A percentile compares a stretch with the other conserved stretches of the same genome.
Evolutionary conservation across 2,797 vertebrate genomes (phyloP).

Genomic region (Eulemur coronatus): DNA sequence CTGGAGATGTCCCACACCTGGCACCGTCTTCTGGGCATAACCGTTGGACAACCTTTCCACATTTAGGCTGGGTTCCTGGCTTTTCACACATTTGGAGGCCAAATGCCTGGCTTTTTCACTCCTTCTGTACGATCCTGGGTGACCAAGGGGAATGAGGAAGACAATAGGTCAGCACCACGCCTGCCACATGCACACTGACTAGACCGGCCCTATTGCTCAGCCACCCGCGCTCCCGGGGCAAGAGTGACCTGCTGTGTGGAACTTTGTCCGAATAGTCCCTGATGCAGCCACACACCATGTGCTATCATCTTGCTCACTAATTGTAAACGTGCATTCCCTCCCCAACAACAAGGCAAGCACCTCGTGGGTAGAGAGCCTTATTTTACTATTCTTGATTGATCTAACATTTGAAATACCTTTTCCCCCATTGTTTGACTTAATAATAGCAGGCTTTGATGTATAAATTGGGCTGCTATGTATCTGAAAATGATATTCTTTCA

Average conservation of each 20-base stretch:
- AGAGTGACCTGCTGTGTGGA: accelerated
- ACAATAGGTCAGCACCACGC: accelerated
- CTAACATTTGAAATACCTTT: slow-evolving; percentile 23
- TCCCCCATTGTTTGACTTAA: slow-evolving; percentile 67
- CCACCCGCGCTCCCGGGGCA: accelerated
- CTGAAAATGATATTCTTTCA: slow-evolving; percentile 75
- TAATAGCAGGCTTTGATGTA: slow-evolving; percentile 72
- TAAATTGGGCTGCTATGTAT: slow-evolving; percentile 69
- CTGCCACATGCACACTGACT: accelerated
- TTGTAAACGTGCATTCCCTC: not conserved
- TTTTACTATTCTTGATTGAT: slow-evolving; percentile 52
- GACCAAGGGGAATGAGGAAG: accelerated
- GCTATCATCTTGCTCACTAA: not conserved
- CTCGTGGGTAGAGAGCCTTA: not conserved
- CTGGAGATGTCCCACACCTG: not conserved
- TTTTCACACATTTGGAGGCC: not conserved
- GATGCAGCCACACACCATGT: accelerated
- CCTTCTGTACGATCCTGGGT: no score
- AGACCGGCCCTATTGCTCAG: accelerated
- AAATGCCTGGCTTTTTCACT: not conserved
- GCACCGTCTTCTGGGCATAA: accelerated
- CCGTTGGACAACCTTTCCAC: not conserved
- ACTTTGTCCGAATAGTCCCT: accelerated
- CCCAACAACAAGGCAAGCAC: not conserved
- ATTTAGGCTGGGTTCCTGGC: not conserved